Evolutionary conservation across 2,113 vertebrate species (phyloP).

Genomic region (Amblyornis subalaris): DNA sequence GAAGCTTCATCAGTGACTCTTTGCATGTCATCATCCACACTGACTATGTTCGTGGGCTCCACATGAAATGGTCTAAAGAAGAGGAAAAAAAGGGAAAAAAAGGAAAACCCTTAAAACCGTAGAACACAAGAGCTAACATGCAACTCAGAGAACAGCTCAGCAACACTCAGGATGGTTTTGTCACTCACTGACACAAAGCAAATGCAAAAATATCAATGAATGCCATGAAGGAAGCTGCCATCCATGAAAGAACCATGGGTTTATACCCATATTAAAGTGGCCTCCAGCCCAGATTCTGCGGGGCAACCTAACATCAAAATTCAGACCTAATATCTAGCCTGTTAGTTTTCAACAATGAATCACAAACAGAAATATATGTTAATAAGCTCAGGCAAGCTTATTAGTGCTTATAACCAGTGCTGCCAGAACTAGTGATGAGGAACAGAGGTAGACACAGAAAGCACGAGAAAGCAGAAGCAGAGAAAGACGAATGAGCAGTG

Average conservation of each 20-base stretch:
- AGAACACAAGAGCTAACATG: neutral
- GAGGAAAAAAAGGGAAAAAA: neutral
- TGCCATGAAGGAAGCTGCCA: conserved; percentile 5
- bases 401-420: neutral
- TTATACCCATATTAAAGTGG: neutral
- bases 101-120: neutral
- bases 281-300: neutral
- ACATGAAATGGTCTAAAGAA: conserved; percentile 87
- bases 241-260: neutral
- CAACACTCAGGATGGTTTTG: neutral
- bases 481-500: neutral
- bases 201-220: neutral
- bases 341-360: neutral
- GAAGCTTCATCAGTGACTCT: conserved; percentile 87
- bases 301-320: neutral
- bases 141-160: neutral
- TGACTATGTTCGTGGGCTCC: conserved; percentile 87
- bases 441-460: neutral
- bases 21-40: conserved; percentile 71
- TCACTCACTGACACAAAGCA: neutral
- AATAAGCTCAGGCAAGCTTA: neutral
- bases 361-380: neutral
- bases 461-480: neutral
- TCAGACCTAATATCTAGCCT: neutral
- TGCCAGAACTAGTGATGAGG: neutral